These are phyloP conservation scores for Eurystomus gularis DNA, from an alignment of 2,113 vertebrate species.

Conservation along the genomic window DNA sequence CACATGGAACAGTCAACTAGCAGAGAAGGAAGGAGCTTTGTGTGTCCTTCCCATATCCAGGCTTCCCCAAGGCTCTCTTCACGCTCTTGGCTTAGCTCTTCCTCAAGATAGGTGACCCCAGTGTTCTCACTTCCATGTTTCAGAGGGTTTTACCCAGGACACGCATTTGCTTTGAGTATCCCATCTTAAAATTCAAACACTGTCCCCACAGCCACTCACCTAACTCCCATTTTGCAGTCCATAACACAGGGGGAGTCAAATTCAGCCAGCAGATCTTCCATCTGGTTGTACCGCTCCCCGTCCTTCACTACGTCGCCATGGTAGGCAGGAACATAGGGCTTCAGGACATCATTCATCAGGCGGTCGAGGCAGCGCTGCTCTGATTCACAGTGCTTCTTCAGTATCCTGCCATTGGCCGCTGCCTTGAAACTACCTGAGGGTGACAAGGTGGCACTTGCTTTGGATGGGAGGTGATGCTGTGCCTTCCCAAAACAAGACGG, in stretches of 20 bases:
- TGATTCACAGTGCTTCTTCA: conserved; percentile 97
- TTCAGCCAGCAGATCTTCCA: conserved; percentile 96
- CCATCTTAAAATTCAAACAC: neutral
- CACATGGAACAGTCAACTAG: neutral
- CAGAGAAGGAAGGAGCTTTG: neutral
- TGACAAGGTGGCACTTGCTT: neutral
- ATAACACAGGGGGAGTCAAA: conserved; percentile 95
- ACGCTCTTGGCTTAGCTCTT: neutral
- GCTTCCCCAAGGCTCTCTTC: neutral
- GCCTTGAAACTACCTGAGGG: conserved; percentile 94
- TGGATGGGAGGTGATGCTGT: neutral
- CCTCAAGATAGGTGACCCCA: neutral
- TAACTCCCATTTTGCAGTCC: conserved; percentile 98
- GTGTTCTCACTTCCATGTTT: neutral
- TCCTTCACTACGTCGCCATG: conserved; percentile 94
- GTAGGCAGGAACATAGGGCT: conserved; percentile 91
- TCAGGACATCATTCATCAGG: conserved; percentile 91
- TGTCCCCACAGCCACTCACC: conserved; percentile 71
- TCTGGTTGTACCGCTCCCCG: conserved; percentile 96
- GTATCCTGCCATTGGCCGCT: conserved; percentile 90
- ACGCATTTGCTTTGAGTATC: neutral
- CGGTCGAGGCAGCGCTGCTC: conserved; percentile 94
- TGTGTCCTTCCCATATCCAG: neutral
- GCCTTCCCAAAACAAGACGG: neutral
- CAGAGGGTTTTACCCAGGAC: neutral